Base-by-base conservation (phyloP, 2,797 vertebrate species). In the Tarsius wallacei region DNA sequence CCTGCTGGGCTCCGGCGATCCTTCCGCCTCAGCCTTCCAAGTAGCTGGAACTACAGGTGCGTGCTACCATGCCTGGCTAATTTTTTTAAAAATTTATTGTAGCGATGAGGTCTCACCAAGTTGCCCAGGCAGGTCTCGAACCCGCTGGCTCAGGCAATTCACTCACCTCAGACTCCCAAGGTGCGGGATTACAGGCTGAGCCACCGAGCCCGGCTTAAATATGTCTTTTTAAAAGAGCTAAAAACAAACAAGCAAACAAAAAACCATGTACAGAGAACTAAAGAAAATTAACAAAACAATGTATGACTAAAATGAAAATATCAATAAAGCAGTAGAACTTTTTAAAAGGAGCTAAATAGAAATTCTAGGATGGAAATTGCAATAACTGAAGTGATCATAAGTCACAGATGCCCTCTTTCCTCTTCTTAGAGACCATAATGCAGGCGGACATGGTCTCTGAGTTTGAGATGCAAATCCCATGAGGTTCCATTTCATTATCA, bases 301-400 rank as follows among this genome's bases (percentile, higher is more conserved):
- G 26, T 49, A 66, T 81, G 53, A 90, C 61, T 83, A 42, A 80
- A 92, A 93, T 55, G 3, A 84, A 92, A 95, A 80, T 74, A 76
- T 68, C 80, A 84, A 83, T 63, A 85, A 73, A 70, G n/a, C 74
- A 22, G 42, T 70, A 74, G 19, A 88, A 91, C 61, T 90, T 77
- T 93, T 78, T 92, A 28, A 95, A 90, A 94, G 59, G 33, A 87
- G 70, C 73, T 55, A 91, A 36, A n/a, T 85, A 77, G 49, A 93
- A 94, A 90, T 84, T 90, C 49, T 33, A 81, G 31, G 92, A 87
- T 88, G 64, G 91, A 95, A 92, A 87, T 81, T 91, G 66, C 4
- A 70, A 64, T 76, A 94, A 96, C 22, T 76, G 33, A 87, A 84
- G 7, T 78, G 24, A 82, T 3, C 80, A 15, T 87, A 22, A 93